phyloP scores from a whole-genome alignment of 1,140 invertebrate species.

The Drosophila sp. region DNA sequence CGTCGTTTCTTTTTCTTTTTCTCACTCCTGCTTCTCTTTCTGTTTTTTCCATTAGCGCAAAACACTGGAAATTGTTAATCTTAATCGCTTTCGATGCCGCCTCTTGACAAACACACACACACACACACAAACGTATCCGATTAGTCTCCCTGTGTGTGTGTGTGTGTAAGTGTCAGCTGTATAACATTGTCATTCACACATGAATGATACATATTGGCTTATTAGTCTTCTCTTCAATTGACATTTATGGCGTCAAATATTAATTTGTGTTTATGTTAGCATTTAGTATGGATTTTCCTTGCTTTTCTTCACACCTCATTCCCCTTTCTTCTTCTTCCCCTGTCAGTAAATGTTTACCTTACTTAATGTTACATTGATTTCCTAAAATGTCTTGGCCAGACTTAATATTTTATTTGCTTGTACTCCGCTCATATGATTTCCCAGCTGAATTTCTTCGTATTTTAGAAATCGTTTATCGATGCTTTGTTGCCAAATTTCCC shows the following conservation, averaged over 20 bases:
- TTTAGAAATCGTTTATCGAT: slow-evolving; percentile 7
- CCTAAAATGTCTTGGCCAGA: slow-evolving; percentile 16
- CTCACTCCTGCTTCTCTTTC: background rate
- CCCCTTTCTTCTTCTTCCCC: background rate
- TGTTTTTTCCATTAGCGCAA: slow-evolving; percentile 58
- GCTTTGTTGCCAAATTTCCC: slow-evolving; percentile 11
- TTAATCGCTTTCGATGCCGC: slow-evolving; percentile 64
- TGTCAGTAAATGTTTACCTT: slow-evolving; percentile 2
- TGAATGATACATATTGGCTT: slow-evolving; percentile 61
- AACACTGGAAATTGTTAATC: slow-evolving; percentile 70
- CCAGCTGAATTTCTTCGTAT: slow-evolving; percentile 8
- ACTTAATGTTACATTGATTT: background rate
- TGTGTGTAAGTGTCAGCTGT: slow-evolving; percentile 5
- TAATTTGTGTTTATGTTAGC: slow-evolving; percentile 54
- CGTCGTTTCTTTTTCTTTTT: slow-evolving; percentile 2
- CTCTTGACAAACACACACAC: background rate
- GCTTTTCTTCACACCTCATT: background rate
- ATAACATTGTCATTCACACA: slow-evolving; percentile 54
- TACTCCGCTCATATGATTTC: slow-evolving; percentile 15
- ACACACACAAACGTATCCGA: background rate
- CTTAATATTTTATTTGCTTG: slow-evolving; percentile 26
- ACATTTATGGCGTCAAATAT: slow-evolving; percentile 52
- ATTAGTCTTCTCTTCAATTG: slow-evolving; percentile 54
- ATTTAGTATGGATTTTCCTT: slow-evolving; percentile 22
- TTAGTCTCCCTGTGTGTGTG: too few relatives aligned